Conservation (phyloP, 2,888 invertebrate genomes). For the Dasypolia templi region DNA sequence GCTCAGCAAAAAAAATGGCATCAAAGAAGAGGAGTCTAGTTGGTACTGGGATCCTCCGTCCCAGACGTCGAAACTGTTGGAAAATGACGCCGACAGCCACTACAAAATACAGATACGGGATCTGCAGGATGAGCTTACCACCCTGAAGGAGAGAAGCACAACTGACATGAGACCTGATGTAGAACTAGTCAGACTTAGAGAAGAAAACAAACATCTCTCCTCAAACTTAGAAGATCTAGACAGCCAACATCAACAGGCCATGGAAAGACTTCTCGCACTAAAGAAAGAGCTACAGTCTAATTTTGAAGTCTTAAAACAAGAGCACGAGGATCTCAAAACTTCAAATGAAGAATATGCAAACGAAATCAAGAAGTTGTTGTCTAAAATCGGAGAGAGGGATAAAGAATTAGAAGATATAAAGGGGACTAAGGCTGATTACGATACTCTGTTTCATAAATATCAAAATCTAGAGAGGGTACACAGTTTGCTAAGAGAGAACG, state of each 20-base stretch:
- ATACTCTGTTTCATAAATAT: conserved; percentile 86
- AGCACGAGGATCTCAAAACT: conserved; percentile 85
- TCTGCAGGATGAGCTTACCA: conserved; percentile 84
- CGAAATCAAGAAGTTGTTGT: conserved; percentile 84
- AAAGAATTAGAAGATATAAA: conserved; percentile 80
- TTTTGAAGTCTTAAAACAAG: conserved; percentile 86
- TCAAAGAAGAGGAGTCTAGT: conserved; percentile 86
- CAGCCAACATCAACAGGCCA: conserved; percentile 93
- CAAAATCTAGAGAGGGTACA: conserved; percentile 87
- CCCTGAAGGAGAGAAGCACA: conserved; percentile 79
- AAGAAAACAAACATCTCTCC: conserved; percentile 90
- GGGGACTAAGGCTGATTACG: conserved; percentile 77
- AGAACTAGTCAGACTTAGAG: conserved; percentile 88
- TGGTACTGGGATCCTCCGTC: conserved; percentile 90
- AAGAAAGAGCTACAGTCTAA: conserved; percentile 90
- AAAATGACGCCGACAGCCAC: conserved; percentile 73
- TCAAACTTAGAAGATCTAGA: conserved; percentile 93
- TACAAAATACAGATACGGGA: conserved; percentile 82
- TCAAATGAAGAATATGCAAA: conserved; percentile 85
- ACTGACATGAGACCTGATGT: conserved; percentile 77
- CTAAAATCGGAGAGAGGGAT: conserved; percentile 86
- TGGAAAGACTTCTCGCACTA: conserved; percentile 90
- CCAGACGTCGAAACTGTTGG: conserved; percentile 69
- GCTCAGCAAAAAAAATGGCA: conserved; percentile 84
- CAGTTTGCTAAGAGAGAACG: conserved; percentile 84